Base-by-base conservation (phyloP, 2,113 vertebrate species). In the Bucco capensis region DNA sequence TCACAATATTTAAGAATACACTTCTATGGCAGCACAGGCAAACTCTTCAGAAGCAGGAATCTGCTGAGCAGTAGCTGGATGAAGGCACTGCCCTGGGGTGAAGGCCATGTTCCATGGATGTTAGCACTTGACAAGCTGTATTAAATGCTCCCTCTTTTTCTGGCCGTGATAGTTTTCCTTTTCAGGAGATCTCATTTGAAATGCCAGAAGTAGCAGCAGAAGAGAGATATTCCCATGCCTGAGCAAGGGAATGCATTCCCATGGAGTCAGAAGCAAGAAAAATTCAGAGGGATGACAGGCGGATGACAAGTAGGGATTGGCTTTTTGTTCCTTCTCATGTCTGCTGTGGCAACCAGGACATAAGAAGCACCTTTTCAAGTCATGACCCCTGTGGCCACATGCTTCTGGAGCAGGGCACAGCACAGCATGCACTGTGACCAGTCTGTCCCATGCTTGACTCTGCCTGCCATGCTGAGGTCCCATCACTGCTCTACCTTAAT, bases 371-470 rank as follows among this genome's bases (percentile, higher is more conserved):
- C 13, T 12, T 60, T 82, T 28, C 17, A 31, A 37, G 47, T 12
- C 30, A 7, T 10, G 33, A 30, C 15, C 11, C 17, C 19, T 1
- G 4, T 0, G 1, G 44, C 72, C 35, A n/a, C 28, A 46, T 0
- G 5, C 15, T 56, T n/a, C 30, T 0, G 4, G 61, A 79, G 61
- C 19, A 70, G 40, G 31, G 37, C 28, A 27, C 58, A 49, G 85
- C 40, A 19, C n/a, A 46, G 49, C 12, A 2, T 27, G 75, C 2
- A 5, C 27, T 22, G 23, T 17, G 50, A 31, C 35, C 1, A 0
- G 6, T 9, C 46, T 57, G 51, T 50, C 56, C 72, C 38, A 6
- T 1, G 9, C 0, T 0, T 44, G 71, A 11, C 53, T 62, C 14
- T 75, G 38, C 24, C 14, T 9, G 12, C 12, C 19, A 2, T 25